Evolutionary conservation across 1,140 invertebrate species (phyloP).

Genomic region (Magallana gigas): DNA sequence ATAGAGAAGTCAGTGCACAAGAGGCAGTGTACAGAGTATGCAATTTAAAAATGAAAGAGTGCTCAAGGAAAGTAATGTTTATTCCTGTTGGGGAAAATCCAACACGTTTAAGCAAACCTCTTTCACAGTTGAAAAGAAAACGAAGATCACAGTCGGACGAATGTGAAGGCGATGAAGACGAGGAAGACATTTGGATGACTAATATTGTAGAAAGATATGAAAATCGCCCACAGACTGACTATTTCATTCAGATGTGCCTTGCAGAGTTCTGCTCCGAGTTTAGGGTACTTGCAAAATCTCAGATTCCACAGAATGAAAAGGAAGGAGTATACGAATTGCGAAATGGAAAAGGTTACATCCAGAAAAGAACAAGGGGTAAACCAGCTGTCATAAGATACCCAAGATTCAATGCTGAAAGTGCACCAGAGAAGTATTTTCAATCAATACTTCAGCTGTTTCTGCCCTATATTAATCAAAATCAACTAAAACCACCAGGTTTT

Average conservation of each 20-base stretch:
- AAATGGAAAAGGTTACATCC: conserved; percentile 10
- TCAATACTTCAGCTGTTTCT: neutral
- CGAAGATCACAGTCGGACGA: neutral
- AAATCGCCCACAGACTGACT: neutral
- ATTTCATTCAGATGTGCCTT: conserved; percentile 24
- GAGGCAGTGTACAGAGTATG: conserved; percentile 56
- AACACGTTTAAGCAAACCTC: neutral
- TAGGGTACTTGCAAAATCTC: conserved; percentile 1
- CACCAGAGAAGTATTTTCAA: no score
- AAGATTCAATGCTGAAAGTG: no score
- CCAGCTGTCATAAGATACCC: no score
- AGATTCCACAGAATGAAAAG: neutral
- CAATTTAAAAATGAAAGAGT: conserved; percentile 48
- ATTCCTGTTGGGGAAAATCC: conserved; percentile 43
- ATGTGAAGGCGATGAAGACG: neutral
- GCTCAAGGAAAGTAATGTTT: conserved; percentile 54
- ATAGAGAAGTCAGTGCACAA: conserved; percentile 53
- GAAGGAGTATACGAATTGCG: conserved; percentile 9
- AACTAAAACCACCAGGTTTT: neutral
- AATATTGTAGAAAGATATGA: conserved; percentile 34
- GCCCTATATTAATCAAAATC: neutral
- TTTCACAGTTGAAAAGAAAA: conserved; percentile 11
- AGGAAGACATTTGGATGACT: neutral
- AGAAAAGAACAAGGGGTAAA: conserved; percentile 22
- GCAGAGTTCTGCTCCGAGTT: conserved; percentile 45